Base-by-base conservation (phyloP, 2,888 invertebrate genomes). In the Tetragnatha montana region DNA sequence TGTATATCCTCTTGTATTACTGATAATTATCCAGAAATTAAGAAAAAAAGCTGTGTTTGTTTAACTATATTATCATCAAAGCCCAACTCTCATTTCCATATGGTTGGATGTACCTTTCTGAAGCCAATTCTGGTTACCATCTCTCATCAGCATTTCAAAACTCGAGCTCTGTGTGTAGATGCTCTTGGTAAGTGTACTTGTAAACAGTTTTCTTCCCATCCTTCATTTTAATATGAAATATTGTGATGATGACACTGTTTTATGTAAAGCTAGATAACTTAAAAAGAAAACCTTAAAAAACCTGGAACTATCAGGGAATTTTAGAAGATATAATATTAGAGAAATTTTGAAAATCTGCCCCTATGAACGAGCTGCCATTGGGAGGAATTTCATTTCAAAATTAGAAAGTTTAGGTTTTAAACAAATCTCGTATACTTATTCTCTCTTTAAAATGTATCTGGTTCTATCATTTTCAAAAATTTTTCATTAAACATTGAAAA, bases 11-110 rank as follows among this genome's bases (percentile, higher is more conserved):
- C 96, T 93, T 96, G 96, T 0, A 94, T 96, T 0, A 94, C 95
- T 0, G 98, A 98, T 94, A 95, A 96, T 49, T 97, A 95, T 94
- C 96, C 97, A 4, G 95, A 96, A 92, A 96, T 98, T 0, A 97
- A 97, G 93, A 95, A 96, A 92, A 95, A 95, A 92, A 96, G 96
- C 73, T 97, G 97, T 93, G 94, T 95, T 89, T 96, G 96, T 92
- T 95, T 97, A 74, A 95, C 96, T 1, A 93, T 95, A 81, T 92
- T 97, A 73, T 95, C 96, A 0, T 94, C 94, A 89, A 94, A 95
- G 4, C 92, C 96, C 8, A 95, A 96, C 0, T 94, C 94, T 89
- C 95, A 96, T 92, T 97, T 98, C 93, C 96, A 97, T 92, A 94
- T 95, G 91, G 96, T 96, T 92, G 96, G 96, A 0, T 96, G 97